These are phyloP conservation scores for Conopomorpha cramerella DNA, from an alignment of 1,140 invertebrate species.

Conservation along the genomic window DNA sequence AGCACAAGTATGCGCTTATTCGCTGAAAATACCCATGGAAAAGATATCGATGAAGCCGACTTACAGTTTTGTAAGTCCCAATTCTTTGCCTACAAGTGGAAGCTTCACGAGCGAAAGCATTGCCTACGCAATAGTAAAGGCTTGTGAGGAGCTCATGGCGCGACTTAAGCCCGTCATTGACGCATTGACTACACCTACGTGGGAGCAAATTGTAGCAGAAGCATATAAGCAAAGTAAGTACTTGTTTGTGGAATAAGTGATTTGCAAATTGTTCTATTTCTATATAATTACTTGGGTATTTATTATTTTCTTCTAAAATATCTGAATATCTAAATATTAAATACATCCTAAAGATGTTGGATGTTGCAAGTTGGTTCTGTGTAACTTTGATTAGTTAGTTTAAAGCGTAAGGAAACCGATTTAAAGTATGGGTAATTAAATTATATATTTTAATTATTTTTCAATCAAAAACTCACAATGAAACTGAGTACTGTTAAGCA, in stretches of 20 bases:
- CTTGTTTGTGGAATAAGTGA: slow-evolving; percentile 1
- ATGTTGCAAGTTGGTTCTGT: too few species aligned
- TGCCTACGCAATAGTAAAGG: slow-evolving; percentile 67
- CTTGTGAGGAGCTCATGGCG: slow-evolving; percentile 68
- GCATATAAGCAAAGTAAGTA: slow-evolving; percentile 51
- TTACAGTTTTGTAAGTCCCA: slow-evolving; percentile 69
- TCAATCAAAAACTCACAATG: too few species aligned
- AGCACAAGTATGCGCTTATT: slow-evolving; percentile 77
- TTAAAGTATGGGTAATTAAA: too few species aligned
- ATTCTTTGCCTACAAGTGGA: slow-evolving; percentile 70
- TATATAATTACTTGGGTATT: too few species aligned
- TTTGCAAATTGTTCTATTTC: slow-evolving; percentile 8
- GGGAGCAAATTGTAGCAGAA: slow-evolving; percentile 67
- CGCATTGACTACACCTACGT: slow-evolving; percentile 64
- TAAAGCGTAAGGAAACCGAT: too few species aligned
- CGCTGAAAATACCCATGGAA: slow-evolving; percentile 72
- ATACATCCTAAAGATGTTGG: too few species aligned
- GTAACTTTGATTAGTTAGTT: too few species aligned
- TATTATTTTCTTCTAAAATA: too few species aligned
- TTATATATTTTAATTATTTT: too few species aligned
- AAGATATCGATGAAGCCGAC: slow-evolving; percentile 72
- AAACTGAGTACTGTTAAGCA: too few species aligned
- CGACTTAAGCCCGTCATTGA: slow-evolving; percentile 68
- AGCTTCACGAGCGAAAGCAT: slow-evolving; percentile 73
- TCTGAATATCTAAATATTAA: too few species aligned